These are phyloP conservation scores for Scopus umbretta DNA, from an alignment of 2,113 vertebrate species.

Conservation along the genomic window DNA sequence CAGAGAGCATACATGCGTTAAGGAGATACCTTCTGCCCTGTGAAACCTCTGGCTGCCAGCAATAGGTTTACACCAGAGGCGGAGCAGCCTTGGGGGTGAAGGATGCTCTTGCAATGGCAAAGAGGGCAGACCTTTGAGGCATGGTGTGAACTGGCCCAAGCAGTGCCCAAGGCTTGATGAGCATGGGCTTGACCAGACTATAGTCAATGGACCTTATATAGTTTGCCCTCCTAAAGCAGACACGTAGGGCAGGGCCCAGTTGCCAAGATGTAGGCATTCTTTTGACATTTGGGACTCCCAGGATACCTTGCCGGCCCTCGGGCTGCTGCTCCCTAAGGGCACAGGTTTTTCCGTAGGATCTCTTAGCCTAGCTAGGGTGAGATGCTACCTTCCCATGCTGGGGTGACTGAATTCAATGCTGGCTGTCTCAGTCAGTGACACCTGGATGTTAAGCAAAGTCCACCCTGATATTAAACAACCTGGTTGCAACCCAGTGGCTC, in stretches of 20 bases:
- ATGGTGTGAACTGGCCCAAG: not conserved
- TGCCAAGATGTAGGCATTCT: not conserved
- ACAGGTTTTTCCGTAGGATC: not conserved
- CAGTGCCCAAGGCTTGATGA: not conserved
- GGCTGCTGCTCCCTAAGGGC: not conserved
- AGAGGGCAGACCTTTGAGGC: not conserved
- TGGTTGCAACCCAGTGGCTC: not conserved
- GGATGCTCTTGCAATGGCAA: not conserved
- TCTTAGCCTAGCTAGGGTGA: not conserved
- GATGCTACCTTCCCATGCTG: not conserved
- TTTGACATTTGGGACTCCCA: not conserved
- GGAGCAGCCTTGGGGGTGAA: not conserved
- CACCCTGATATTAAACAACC: not conserved
- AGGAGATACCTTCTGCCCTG: not conserved
- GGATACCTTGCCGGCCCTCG: not conserved
- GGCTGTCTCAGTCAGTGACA: not conserved
- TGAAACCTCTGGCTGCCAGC: not conserved
- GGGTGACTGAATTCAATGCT: not conserved
- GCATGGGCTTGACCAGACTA: not conserved
- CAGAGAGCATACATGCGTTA: accelerated
- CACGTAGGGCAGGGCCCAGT: not conserved
- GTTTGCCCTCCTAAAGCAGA: not conserved
- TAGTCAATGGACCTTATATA: not conserved
- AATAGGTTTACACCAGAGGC: not conserved
- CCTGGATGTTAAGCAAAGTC: accelerated